Percentiles rank a stretch among this genome's conserved stretches.
Evolutionary conservation across 2,113 vertebrate species (phyloP).

Genomic region (Pogona vitticeps): DNA sequence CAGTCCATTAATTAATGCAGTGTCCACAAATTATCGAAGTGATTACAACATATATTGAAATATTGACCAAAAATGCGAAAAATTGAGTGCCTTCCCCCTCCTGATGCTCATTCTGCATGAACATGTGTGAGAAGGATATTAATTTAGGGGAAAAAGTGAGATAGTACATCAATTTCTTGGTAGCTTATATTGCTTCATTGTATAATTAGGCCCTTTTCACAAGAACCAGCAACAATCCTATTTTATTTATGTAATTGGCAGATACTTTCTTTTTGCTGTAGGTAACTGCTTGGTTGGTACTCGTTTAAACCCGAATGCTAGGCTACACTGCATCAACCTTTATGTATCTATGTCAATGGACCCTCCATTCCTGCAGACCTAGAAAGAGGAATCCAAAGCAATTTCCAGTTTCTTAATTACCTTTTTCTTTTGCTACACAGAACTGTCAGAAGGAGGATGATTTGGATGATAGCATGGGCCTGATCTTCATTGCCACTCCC

Average conservation of each 20-base stretch:
- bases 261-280: neutral
- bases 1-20: neutral
- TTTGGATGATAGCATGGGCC: neutral
- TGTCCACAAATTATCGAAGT: no score
- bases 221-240: neutral
- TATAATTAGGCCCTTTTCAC: neutral
- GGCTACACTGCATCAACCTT: neutral
- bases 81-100: no score
- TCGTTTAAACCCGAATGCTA: neutral
- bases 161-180: no score
- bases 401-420: neutral
- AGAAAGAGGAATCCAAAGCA: neutral
- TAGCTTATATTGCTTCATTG: neutral
- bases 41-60: no score
- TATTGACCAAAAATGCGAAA: no score
- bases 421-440: neutral
- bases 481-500: no score
- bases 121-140: no score
- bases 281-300: neutral
- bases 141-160: no score
- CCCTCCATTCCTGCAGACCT: neutral
- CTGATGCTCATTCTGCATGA: no score
- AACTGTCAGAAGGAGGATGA: neutral
- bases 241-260: neutral
- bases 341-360: neutral